These are phyloP conservation scores for Amazona guildingii DNA, from an alignment of 2,113 vertebrate genomes.

Conservation along the genomic window DNA sequence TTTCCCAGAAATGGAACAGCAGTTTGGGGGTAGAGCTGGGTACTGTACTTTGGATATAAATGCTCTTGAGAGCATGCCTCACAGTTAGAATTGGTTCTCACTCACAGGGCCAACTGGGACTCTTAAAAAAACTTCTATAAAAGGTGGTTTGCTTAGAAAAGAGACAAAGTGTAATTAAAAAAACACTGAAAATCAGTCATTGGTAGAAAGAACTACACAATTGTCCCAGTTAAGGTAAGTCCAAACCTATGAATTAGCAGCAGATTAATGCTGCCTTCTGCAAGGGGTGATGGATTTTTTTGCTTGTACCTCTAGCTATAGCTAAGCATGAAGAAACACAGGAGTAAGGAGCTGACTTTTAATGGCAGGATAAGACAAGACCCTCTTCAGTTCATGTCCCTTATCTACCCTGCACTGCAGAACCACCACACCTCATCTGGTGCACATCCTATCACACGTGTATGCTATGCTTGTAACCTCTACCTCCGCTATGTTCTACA, in stretches of 20 bases:
- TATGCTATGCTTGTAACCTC: accelerated
- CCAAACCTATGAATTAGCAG: neutral
- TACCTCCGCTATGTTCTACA: accelerated
- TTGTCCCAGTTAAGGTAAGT: neutral
- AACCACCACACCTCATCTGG: neutral
- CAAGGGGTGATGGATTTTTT: neutral
- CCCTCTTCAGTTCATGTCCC: neutral
- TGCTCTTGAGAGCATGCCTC: no score
- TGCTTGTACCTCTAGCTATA: neutral
- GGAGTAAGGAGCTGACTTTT: neutral
- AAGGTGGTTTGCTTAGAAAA: neutral
- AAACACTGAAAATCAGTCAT: neutral
- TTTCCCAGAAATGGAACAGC: neutral
- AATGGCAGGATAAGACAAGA: neutral
- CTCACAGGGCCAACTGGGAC: neutral
- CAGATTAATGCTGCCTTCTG: neutral
- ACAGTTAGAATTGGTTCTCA: neutral
- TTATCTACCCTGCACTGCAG: neutral
- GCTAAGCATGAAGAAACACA: neutral
- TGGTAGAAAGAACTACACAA: neutral
- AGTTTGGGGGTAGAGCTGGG: no score
- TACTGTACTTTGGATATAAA: neutral
- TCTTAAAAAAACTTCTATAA: neutral
- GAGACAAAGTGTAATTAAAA: neutral
- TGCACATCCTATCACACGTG: neutral